Evolutionary conservation across 2,113 vertebrate species (phyloP), one percentile per base, ranked within the genome.

Genomic region (Garra rufa): DNA sequence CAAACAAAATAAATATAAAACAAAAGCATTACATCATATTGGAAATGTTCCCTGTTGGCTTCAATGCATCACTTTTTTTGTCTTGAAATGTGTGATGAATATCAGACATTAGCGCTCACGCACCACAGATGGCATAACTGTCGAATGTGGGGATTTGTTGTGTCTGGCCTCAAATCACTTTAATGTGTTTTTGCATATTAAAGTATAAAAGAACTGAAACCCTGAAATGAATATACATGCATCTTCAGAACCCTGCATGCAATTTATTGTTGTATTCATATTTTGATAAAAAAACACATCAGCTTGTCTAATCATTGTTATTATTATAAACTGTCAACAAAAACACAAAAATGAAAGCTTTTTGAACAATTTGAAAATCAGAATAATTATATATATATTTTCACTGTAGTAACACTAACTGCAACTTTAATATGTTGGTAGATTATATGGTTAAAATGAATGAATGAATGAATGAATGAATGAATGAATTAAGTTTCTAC

Each of bases 111-210:
- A 91, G 88, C 82, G 76, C 88, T 88, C 85, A 89, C 88, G 83
- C 85, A 89, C 88, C 91, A 88, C 92, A 93, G 93, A 92, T 92
- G 92, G 94, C 89, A 91, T 24, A 87, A 88, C 87, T 87, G 85
- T 92, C 91, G 89, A 88, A 88, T 90, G 89, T 84, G 91, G 85
- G 88, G 89, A 90, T 91, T 90, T 89, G 86, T 88, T 88, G 88
- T 87, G 88, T 90, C 89, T 88, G 85, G 81, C 83, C 85, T 87
- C 81, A 90, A 91, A 91, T 90, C 89, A 85, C 84, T 89, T 21
- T 24, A 61, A 78, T 61, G 61, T 4, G 57, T 78, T 44, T n/a
- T 21, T 78, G 76, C 52, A 44, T 61, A 78, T 61, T 43, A 78
- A 78, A 71, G 19, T 41, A 24, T 71, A 44, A 24, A 71, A 71